Percentiles rank a stretch among this genome's conserved stretches.
These are phyloP conservation scores for Siderastrea radians DNA, from an alignment of 92 coral and sea anemone genomes.

Conservation along the genomic window DNA sequence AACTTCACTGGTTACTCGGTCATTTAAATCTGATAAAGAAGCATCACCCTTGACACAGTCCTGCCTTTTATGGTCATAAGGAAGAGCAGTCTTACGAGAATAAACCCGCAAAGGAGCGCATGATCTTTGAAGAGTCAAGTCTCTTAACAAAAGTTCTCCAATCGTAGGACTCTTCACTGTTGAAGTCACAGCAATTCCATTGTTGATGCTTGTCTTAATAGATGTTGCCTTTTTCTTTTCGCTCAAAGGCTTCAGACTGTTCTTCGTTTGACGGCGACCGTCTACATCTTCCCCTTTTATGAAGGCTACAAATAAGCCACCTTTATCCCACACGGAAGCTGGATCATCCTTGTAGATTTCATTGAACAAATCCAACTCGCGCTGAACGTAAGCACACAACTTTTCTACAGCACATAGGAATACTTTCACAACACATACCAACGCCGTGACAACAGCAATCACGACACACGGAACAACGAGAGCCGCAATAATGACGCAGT, in stretches of 20 bases:
- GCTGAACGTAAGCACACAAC: neutral
- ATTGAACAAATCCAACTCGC: neutral
- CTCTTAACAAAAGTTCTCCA: neutral
- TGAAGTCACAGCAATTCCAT: neutral
- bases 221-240: neutral
- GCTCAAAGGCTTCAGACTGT: no score
- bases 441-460: neutral
- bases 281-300: conserved; percentile 24
- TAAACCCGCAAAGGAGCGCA: neutral
- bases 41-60: neutral
- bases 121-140: neutral
- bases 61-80: neutral
- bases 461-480: neutral
- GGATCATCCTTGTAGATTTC: neutral
- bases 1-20: neutral
- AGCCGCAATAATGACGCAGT: neutral
- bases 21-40: neutral
- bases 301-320: neutral
- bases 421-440: neutral
- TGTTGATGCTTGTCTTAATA: neutral
- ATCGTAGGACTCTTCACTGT: neutral
- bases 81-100: neutral
- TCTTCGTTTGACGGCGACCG: neutral
- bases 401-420: neutral
- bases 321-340: neutral